Evolutionary conservation across 1,140 invertebrate genomes (phyloP), one percentile per base, ranked within the genome.

Genomic region (Drosophila kurseongensis): DNA sequence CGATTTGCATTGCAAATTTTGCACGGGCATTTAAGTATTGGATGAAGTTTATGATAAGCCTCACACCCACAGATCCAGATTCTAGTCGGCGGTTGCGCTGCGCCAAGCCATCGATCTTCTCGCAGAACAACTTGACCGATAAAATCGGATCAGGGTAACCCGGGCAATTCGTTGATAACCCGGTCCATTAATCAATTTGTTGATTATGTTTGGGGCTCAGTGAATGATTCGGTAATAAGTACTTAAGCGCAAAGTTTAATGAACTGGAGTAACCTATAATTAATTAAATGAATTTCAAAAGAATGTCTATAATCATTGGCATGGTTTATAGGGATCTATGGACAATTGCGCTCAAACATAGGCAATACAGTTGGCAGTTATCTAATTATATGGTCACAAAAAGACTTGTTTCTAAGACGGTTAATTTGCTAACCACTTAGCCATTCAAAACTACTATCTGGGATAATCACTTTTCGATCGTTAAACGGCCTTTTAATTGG

Each of bases 1-100:
- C 18, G 29, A 78, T 86, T 88, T 76, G 83, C 83, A 88, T 66
- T 86, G 83, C 84, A 88, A 88, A 86, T 86, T 58, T 55, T 23
- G 48, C 36, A 44, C 23, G 58, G 44, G 60, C 65, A 79, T 84
- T 83, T 78, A 61, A 62, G 60, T 63, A 62, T 67, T 52, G 47
- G 14, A 35, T 59, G 8, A 50, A 73, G 79, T 79, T 83, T 88
- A 88, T 66, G 75, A 65, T 88, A 80, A 86, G 75, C 67, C 75
- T 86, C 83, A 88, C 83, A 72, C 83, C 75, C 48, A 23, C 27
- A 32, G 48, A 32, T 44, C 61, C 41, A 55, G 66, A 48, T 40
- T 40, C 47, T 16, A 12, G 13, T 10, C 9, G 16, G 13, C 12
- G 42, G 42, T 32, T 38, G 54, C 4, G 35, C 32, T 7, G 8